These are phyloP conservation scores for Drosophila ustulata DNA, from an alignment of 2,888 invertebrate species.

Conservation along the genomic window DNA sequence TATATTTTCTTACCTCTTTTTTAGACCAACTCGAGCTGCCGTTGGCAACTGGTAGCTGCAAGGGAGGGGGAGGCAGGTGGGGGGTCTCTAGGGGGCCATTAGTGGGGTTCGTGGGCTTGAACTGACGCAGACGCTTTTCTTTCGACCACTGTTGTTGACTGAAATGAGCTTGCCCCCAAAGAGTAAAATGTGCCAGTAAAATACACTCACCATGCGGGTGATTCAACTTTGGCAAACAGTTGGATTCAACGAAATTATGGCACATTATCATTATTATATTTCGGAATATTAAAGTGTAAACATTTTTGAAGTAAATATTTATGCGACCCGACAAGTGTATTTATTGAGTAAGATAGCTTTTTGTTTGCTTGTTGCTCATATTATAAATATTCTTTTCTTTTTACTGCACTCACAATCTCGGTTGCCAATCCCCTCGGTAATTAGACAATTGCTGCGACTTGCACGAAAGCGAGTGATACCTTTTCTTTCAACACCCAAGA, in stretches of 20 bases:
- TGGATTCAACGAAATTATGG: background rate
- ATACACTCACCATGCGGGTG: slow-evolving; percentile 1
- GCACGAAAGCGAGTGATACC: slow-evolving; percentile 36
- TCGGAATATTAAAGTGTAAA: background rate
- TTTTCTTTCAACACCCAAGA: slow-evolving; percentile 19
- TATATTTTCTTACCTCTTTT: slow-evolving; percentile 16
- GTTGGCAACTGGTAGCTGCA: slow-evolving; percentile 9
- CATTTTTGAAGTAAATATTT: slow-evolving; percentile 12
- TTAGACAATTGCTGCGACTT: slow-evolving; percentile 28
- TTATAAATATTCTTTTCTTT: slow-evolving; percentile 8
- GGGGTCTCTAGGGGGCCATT: slow-evolving; percentile 37
- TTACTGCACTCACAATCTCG: slow-evolving; percentile 4
- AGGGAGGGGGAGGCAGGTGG: background rate
- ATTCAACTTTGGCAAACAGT: slow-evolving; percentile 4
- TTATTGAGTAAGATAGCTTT: background rate
- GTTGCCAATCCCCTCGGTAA: slow-evolving; percentile 20
- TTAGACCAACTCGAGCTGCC: slow-evolving; percentile 20
- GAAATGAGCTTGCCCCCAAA: slow-evolving; percentile 55
- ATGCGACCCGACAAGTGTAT: slow-evolving; percentile 2
- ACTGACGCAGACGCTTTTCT: slow-evolving; percentile 66
- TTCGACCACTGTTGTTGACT: slow-evolving; percentile 35
- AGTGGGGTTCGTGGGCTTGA: slow-evolving; percentile 33
- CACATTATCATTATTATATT: background rate
- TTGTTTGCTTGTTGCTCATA: slow-evolving; percentile 17
- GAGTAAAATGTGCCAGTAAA: slow-evolving; percentile 10